These are phyloP conservation scores for Phengaris arion DNA, from an alignment of 2,888 invertebrate species.

Conservation along the genomic window DNA sequence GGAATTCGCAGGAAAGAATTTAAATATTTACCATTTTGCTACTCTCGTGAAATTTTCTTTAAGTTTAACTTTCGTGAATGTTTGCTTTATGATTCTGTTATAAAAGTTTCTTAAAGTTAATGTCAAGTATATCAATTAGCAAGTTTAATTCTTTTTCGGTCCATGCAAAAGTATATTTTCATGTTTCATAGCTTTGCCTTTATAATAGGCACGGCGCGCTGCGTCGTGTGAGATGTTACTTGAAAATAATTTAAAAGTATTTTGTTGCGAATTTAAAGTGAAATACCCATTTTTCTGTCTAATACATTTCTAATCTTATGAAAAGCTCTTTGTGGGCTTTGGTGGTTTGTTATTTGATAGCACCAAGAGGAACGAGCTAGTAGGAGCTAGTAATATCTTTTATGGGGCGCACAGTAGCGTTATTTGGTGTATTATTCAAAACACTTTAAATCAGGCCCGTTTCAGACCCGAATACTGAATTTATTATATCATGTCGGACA, in stretches of 20 bases:
- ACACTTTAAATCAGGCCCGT: neutral
- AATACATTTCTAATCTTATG: no score
- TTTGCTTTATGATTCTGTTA: neutral
- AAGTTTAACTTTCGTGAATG: neutral
- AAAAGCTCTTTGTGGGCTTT: no score
- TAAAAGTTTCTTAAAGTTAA: neutral
- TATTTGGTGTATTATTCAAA: constrained; percentile 6
- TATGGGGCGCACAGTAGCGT: neutral
- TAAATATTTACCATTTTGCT: constrained; percentile 11
- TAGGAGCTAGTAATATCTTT: neutral
- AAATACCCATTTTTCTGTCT: no score
- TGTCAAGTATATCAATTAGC: constrained; percentile 1
- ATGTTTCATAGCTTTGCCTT: neutral
- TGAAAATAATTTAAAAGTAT: no score
- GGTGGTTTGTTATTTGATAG: neutral
- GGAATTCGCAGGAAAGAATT: neutral
- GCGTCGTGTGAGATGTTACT: no score
- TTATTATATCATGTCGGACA: constrained; percentile 5
- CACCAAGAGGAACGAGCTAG: neutral
- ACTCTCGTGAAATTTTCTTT: constrained; percentile 1
- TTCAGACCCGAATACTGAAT: neutral
- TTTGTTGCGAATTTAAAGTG: no score
- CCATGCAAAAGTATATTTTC: neutral
- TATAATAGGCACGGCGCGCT: no score
- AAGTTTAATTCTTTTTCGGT: neutral